A percentile compares a stretch with the other conserved stretches of the same genome.
These are phyloP conservation scores for Lophius piscatorius DNA, from an alignment of 2,113 vertebrate species.

Conservation along the genomic window DNA sequence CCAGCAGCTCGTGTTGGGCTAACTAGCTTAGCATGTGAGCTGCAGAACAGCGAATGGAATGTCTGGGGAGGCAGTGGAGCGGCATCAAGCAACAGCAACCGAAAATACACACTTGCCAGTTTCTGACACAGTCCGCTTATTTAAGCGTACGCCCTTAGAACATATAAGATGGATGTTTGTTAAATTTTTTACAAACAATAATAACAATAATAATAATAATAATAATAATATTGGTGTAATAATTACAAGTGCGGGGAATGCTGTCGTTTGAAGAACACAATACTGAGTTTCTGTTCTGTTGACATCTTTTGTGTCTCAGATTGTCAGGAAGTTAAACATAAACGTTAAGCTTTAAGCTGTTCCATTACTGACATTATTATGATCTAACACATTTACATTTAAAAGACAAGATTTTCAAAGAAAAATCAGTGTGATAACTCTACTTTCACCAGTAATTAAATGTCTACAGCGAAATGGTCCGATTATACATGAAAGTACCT, in stretches of 20 bases:
- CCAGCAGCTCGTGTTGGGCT: slow-evolving; percentile 31
- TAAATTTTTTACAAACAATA: too few relatives aligned
- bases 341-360: slow-evolving; percentile 11
- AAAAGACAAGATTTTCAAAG: neutral
- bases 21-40: slow-evolving; percentile 45
- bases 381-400: slow-evolving; percentile 13
- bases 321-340: slow-evolving; percentile 29
- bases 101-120: too few relatives aligned
- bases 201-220: too few relatives aligned
- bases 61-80: slow-evolving; percentile 4
- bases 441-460: slow-evolving; percentile 4
- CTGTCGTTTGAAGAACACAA: neutral
- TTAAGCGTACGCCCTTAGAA: too few relatives aligned
- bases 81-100: slow-evolving; percentile 47
- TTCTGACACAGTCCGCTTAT: too few relatives aligned
- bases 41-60: slow-evolving; percentile 70
- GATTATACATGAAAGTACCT: slow-evolving; percentile 5
- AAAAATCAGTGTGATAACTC: slow-evolving; percentile 2
- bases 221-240: too few relatives aligned
- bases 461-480: neutral
- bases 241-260: slow-evolving; percentile 40
- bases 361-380: slow-evolving; percentile 22
- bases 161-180: too few relatives aligned
- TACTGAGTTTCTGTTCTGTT: neutral
- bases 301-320: slow-evolving; percentile 16